Percentiles rank a stretch among this genome's conserved stretches.
phyloP scores from a whole-genome alignment of 1,140 invertebrate genomes.

The Drosophila elegans region DNA sequence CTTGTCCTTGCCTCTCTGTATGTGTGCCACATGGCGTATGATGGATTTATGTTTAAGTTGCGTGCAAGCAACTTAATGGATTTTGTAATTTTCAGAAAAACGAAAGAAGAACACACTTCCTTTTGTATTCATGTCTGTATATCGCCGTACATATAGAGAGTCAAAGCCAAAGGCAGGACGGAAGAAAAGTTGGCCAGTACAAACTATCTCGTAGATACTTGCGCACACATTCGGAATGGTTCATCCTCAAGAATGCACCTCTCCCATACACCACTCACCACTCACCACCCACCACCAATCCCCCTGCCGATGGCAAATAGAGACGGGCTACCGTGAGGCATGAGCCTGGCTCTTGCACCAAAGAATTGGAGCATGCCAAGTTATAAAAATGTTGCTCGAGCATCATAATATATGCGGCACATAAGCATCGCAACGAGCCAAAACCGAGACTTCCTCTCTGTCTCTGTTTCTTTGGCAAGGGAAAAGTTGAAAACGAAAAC shows the following conservation, averaged over 20 bases:
- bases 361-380: constrained; percentile 80
- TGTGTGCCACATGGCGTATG: constrained; percentile 78
- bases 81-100: constrained; percentile 75
- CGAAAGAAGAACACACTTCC: constrained; percentile 40
- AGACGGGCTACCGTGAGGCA: constrained; percentile 45
- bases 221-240: constrained; percentile 44
- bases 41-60: constrained; percentile 84
- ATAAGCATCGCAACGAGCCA: constrained; percentile 68
- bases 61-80: constrained; percentile 83
- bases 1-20: constrained; percentile 40
- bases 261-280: no score
- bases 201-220: constrained; percentile 59
- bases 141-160: constrained; percentile 28
- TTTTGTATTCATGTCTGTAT: constrained; percentile 19
- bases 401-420: constrained; percentile 76
- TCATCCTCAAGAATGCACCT: constrained; percentile 30
- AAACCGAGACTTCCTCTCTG: constrained; percentile 30
- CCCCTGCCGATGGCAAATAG: constrained; percentile 30
- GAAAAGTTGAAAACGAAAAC: constrained; percentile 51
- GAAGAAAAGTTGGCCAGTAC: constrained; percentile 61
- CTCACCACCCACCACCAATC: constrained; percentile 6
- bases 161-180: constrained; percentile 42
- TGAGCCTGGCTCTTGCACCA: constrained; percentile 59
- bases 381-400: constrained; percentile 76
- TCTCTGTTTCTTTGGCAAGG: constrained; percentile 4